Percentiles rank a stretch among this genome's conserved stretches.
Evolutionary conservation across 2,797 vertebrate species (phyloP).

Genomic region (Malurus leucopterus): DNA sequence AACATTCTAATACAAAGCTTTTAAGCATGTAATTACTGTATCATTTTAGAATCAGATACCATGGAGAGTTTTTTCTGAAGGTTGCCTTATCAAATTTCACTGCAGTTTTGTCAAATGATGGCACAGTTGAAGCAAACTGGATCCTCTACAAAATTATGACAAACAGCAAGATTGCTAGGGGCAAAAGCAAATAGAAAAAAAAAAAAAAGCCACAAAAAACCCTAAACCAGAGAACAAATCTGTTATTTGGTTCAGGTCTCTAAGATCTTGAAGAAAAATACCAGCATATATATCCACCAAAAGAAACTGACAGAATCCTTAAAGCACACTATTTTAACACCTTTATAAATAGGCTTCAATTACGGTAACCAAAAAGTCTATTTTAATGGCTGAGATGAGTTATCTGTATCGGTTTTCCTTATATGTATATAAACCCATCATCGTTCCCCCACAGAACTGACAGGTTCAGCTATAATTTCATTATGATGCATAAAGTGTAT

Average conservation of each 20-base stretch:
- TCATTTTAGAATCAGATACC: not conserved
- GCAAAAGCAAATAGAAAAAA: not conserved
- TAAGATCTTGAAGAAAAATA: not conserved
- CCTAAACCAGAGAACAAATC: not conserved
- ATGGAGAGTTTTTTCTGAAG: not conserved
- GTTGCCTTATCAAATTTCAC: not conserved
- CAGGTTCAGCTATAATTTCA: not conserved
- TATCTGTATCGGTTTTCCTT: not conserved
- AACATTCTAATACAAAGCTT: not conserved
- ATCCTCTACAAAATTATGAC: constrained; percentile 5
- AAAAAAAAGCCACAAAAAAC: not conserved
- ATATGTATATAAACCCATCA: not conserved
- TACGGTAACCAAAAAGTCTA: not conserved
- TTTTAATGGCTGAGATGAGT: not conserved
- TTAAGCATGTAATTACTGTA: not conserved
- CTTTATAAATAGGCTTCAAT: not conserved
- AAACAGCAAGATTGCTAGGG: not conserved
- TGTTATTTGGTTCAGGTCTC: not conserved
- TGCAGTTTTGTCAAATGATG: constrained; percentile 35
- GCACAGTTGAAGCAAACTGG: not conserved
- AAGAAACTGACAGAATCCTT: not conserved
- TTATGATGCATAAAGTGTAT: not conserved
- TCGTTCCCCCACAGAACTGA: not conserved
- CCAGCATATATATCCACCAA: not conserved
- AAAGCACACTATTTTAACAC: not conserved